These are phyloP conservation scores for Antrozous pallidus DNA, from an alignment of 2,797 vertebrate genomes.

Conservation along the genomic window DNA sequence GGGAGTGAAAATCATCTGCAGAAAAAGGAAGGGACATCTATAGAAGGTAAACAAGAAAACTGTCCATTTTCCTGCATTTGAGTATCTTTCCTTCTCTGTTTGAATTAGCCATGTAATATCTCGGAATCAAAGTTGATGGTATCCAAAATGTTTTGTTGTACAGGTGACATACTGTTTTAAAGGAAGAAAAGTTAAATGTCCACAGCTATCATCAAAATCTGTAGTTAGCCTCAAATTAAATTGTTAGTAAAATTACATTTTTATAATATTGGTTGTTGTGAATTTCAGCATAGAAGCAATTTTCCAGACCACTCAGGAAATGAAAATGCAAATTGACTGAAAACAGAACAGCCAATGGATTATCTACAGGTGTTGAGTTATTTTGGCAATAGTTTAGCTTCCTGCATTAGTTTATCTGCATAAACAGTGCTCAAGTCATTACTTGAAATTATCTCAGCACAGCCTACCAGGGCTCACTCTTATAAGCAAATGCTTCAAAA, in stretches of 20 bases:
- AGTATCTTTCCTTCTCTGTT: background rate
- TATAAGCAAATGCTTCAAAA: conserved; percentile 28
- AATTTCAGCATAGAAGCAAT: conserved; percentile 37
- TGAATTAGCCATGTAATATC: background rate
- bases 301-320: conserved; percentile 21
- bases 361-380: background rate
- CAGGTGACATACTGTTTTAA: background rate
- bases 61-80: background rate
- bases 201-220: background rate
- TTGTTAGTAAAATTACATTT: conserved; percentile 41
- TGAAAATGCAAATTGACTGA: background rate
- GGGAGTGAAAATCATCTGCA: background rate
- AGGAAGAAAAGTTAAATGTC: background rate
- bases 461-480: background rate
- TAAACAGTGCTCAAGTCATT: background rate
- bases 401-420: background rate
- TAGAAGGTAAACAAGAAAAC: background rate
- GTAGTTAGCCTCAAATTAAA: conserved; percentile 1
- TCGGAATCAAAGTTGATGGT: background rate
- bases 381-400: background rate
- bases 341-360: background rate
- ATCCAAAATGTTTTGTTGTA: background rate
- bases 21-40: background rate
- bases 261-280: background rate
- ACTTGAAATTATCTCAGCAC: background rate